Percentiles rank a stretch among this genome's conserved stretches.
phyloP scores from a whole-genome alignment of 2,888 invertebrate genomes.

The Sclerodermus sp. region DNA sequence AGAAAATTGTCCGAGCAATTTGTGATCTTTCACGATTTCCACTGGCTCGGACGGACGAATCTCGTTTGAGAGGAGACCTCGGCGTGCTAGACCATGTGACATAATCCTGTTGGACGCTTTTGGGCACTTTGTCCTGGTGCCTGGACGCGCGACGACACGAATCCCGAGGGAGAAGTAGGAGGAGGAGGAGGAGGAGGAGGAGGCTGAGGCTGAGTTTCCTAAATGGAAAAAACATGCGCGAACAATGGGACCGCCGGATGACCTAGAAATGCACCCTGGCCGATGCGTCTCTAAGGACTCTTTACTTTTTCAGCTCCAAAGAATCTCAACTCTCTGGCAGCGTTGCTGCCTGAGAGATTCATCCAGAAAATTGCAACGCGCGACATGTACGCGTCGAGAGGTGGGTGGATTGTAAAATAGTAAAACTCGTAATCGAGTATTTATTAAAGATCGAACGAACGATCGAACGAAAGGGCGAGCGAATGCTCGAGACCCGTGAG shows the following conservation, averaged over 20 bases:
- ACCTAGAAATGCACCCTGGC: constrained; percentile 26
- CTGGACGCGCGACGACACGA: constrained; percentile 17
- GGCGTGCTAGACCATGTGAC: constrained; percentile 49
- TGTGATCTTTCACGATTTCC: constrained; percentile 46
- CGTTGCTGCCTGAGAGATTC: too few species aligned
- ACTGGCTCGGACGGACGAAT: constrained; percentile 27
- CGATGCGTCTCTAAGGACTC: constrained; percentile 5
- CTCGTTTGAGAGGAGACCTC: constrained; percentile 18
- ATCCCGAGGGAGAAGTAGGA: constrained; percentile 15
- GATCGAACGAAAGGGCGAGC: too few species aligned
- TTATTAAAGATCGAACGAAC: too few species aligned
- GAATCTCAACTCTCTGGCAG: not conserved
- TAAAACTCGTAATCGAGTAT: too few species aligned
- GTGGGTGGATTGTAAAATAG: too few species aligned
- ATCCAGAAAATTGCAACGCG: too few species aligned
- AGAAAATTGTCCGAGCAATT: constrained; percentile 52
- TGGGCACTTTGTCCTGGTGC: constrained; percentile 12
- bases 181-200: not conserved
- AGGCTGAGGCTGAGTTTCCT: constrained; percentile 14
- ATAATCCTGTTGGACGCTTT: constrained; percentile 46
- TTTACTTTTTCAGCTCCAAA: not conserved
- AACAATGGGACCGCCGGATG: constrained; percentile 27
- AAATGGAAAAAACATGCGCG: constrained; percentile 26
- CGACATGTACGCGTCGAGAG: too few species aligned
- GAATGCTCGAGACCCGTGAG: too few species aligned